A percentile compares a stretch with the other conserved stretches of the same genome.
Conservation (phyloP, 2,113 vertebrate species). For the Spheniscus mendiculus region DNA sequence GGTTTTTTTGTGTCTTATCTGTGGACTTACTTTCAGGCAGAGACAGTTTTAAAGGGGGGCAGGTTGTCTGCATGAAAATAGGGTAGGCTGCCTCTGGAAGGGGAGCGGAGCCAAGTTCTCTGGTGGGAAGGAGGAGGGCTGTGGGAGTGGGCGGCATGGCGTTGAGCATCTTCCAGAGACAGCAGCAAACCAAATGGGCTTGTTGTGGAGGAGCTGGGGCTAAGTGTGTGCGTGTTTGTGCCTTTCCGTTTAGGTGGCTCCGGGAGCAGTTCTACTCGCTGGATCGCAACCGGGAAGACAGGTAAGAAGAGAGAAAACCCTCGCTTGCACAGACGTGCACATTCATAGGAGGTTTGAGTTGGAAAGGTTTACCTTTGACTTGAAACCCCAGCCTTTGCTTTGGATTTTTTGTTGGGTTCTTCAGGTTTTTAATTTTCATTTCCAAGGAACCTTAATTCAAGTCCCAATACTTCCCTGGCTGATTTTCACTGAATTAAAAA, state of each 20-base stretch:
- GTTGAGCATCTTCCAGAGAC: background rate
- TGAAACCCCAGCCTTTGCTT: background rate
- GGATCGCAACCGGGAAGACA: conserved; percentile 93
- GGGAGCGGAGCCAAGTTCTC: background rate
- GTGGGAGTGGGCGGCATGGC: background rate
- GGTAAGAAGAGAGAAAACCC: conserved; percentile 72
- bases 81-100: background rate
- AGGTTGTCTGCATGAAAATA: background rate
- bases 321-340: fast-evolving
- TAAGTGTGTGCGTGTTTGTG: background rate
- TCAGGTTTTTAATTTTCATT: background rate
- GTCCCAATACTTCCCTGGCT: background rate
- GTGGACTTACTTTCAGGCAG: background rate
- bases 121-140: background rate
- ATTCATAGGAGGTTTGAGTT: background rate
- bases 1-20: background rate
- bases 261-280: conserved; percentile 96
- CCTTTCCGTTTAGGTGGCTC: conserved; percentile 83
- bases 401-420: background rate
- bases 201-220: background rate
- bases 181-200: background rate
- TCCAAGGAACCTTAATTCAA: background rate
- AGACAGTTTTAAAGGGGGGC: background rate
- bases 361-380: background rate
- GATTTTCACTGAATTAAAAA: background rate